phyloP scores from a whole-genome alignment of 2,113 vertebrate species.

The Petaurus breviceps region DNA sequence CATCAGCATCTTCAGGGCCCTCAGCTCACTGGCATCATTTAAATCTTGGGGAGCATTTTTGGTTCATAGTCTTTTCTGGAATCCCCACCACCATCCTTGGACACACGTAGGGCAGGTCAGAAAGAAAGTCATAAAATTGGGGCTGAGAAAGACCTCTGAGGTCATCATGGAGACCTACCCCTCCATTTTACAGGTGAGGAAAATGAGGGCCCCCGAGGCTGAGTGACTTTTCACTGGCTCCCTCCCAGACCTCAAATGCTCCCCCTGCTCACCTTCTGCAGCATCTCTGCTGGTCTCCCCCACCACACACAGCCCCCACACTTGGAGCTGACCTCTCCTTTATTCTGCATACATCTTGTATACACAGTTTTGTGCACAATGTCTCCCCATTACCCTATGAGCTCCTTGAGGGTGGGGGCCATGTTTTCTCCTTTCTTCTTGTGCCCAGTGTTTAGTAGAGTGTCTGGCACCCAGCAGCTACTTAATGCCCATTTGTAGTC shows the following conservation, averaged over 20 bases:
- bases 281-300: neutral
- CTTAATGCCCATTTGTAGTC: neutral
- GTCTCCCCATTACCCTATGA: neutral
- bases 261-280: neutral
- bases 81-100: neutral
- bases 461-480: neutral
- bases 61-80: neutral
- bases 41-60: no score
- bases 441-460: neutral
- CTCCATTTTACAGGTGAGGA: neutral
- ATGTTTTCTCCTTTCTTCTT: neutral
- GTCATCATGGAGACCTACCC: neutral
- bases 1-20: neutral
- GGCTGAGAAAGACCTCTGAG: neutral
- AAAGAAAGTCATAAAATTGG: neutral
- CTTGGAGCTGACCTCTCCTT: neutral
- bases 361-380: neutral
- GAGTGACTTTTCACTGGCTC: neutral
- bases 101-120: neutral
- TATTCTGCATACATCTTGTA: neutral
- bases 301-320: neutral
- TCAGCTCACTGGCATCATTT: neutral
- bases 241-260: neutral
- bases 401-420: neutral
- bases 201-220: neutral